Evolutionary conservation across 2,113 vertebrate genomes (phyloP).

Genomic region (Paradoxurus hermaphroditus): DNA sequence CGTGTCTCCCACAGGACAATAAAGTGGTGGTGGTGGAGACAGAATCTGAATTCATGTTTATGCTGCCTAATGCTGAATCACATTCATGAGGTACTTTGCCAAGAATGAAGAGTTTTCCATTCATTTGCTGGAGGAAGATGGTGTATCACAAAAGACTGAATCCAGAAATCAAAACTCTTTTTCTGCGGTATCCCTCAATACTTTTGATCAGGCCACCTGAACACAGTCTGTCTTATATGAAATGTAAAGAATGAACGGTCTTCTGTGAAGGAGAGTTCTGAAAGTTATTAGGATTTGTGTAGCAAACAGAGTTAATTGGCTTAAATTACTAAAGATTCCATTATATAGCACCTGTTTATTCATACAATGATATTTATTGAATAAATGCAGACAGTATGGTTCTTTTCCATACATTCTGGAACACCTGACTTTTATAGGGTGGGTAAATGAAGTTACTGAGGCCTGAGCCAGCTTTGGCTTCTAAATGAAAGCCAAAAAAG

Average conservation of each 20-base stretch:
- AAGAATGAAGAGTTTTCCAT: background rate
- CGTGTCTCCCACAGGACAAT: background rate
- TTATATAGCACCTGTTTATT: background rate
- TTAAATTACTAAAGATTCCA: background rate
- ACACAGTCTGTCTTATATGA: background rate
- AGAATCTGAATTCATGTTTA: background rate
- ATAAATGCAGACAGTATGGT: background rate
- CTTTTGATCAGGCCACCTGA: background rate
- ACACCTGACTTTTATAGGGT: background rate
- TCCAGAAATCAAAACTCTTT: background rate
- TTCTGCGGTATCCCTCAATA: background rate
- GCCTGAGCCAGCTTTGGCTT: background rate
- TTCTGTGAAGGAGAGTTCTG: background rate
- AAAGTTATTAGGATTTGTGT: background rate
- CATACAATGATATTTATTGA: background rate
- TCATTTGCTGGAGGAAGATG: background rate
- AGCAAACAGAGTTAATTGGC: background rate
- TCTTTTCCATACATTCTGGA: background rate
- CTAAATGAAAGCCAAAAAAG: constrained; percentile 35
- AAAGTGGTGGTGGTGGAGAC: background rate
- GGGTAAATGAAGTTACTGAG: background rate
- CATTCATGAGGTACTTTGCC: background rate
- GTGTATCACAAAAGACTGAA: background rate
- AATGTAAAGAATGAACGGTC: background rate
- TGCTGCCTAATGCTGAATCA: background rate